Evolutionary conservation across 2,113 vertebrate genomes (phyloP).

Genomic region (Podiceps cristatus): DNA sequence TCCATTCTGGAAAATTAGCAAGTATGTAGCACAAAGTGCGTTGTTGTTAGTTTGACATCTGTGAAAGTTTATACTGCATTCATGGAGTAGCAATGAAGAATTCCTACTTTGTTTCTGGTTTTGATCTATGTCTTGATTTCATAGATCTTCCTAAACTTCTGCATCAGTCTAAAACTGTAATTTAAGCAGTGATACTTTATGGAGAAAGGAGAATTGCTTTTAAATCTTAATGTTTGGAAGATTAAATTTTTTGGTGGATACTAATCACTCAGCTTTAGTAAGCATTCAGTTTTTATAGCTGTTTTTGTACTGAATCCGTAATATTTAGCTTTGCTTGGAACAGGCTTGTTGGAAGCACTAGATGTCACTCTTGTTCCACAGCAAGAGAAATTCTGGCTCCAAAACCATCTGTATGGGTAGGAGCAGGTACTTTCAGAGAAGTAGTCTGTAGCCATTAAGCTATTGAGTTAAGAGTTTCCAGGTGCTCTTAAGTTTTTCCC

Average conservation of each 20-base stretch:
- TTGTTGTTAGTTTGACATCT: not conserved
- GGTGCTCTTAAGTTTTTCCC: not conserved
- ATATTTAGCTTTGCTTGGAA: not conserved
- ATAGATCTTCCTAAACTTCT: not conserved
- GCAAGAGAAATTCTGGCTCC: not conserved
- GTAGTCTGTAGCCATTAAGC: not conserved
- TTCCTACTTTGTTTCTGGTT: not conserved
- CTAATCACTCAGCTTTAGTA: not conserved
- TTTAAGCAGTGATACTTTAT: not conserved
- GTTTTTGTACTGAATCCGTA: not conserved
- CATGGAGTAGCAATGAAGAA: not conserved
- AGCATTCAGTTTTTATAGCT: not conserved
- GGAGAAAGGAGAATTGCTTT: not conserved
- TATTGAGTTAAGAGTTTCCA: not conserved
- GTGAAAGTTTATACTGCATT: not conserved
- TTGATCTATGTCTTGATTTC: not conserved
- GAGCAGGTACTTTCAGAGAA: not conserved
- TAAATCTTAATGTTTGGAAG: not conserved
- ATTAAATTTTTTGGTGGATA: not conserved
- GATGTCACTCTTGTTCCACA: slow-evolving; percentile 57
- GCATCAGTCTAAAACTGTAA: not conserved
- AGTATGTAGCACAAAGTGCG: not conserved
- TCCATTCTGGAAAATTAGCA: not conserved
- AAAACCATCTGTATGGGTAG: not conserved
- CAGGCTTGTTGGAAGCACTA: slow-evolving; percentile 31